A percentile compares a stretch with the other conserved stretches of the same genome.
Evolutionary conservation across 2,888 invertebrate genomes (phyloP).

Genomic region (Aphrophora alni): DNA sequence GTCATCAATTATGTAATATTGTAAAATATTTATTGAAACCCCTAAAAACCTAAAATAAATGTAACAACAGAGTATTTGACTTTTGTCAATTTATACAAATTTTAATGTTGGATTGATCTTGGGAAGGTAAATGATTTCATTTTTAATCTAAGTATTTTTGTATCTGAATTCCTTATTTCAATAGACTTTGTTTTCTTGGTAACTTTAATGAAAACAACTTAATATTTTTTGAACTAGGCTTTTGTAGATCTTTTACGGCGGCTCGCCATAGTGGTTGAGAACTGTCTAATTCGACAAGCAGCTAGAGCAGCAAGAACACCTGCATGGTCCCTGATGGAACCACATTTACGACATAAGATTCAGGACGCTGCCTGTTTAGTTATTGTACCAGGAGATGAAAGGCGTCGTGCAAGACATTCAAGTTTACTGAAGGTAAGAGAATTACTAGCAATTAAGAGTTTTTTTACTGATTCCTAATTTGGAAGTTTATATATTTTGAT

Average conservation of each 20-base stretch:
- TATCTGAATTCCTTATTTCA: too few relatives aligned
- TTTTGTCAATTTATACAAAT: too few relatives aligned
- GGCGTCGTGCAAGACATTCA: constrained; percentile 43
- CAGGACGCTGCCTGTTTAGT: constrained; percentile 67
- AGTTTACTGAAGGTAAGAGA: constrained; percentile 41
- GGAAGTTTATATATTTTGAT: neutral
- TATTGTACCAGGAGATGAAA: constrained; percentile 55
- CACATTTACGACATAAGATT: constrained; percentile 66
- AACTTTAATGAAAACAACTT: too few relatives aligned
- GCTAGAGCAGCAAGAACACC: constrained; percentile 68
- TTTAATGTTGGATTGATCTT: too few relatives aligned
- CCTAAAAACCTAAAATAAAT: too few relatives aligned
- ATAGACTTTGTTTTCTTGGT: too few relatives aligned
- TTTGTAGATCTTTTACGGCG: constrained; percentile 63
- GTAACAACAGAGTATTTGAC: too few relatives aligned
- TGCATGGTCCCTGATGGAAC: constrained; percentile 70
- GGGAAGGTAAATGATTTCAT: too few relatives aligned
- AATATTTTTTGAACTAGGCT: constrained; percentile 42
- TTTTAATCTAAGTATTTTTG: too few relatives aligned
- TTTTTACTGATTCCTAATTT: neutral
- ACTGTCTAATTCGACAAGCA: constrained; percentile 74
- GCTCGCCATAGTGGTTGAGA: constrained; percentile 71
- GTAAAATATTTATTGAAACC: too few relatives aligned
- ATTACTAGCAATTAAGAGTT: too few relatives aligned
- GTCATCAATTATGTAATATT: too few relatives aligned